Evolutionary conservation across 1,140 invertebrate genomes (phyloP).

Genomic region (Dendroctonus valens): DNA sequence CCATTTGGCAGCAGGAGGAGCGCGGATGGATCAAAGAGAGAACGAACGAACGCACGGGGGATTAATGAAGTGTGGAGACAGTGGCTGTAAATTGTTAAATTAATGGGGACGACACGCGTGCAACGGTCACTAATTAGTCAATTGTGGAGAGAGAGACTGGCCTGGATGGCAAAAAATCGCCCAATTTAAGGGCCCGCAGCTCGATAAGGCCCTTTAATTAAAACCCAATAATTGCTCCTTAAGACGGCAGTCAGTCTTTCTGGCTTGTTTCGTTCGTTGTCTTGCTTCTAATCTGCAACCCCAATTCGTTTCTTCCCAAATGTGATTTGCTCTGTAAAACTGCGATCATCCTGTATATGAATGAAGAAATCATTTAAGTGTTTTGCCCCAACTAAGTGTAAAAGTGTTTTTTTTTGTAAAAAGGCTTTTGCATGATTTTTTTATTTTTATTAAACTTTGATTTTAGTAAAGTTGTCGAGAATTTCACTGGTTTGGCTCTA

Average conservation of each 20-base stretch:
- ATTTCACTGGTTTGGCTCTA: too few relatives aligned
- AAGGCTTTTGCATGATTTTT: too few relatives aligned
- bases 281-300: too few relatives aligned
- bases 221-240: neutral
- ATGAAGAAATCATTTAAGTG: too few relatives aligned
- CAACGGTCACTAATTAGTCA: constrained; percentile 22
- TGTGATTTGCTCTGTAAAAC: too few relatives aligned
- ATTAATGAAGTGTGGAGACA: constrained; percentile 20
- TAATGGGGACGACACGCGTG: constrained; percentile 20
- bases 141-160: constrained; percentile 17
- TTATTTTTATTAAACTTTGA: too few relatives aligned
- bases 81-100: constrained; percentile 25
- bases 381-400: too few relatives aligned
- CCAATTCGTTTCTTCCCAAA: too few relatives aligned
- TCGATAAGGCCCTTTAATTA: neutral
- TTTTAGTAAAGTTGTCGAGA: too few relatives aligned
- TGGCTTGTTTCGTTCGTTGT: too few relatives aligned
- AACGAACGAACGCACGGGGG: neutral
- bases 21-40: constrained; percentile 16
- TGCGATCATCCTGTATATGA: too few relatives aligned
- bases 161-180: constrained; percentile 8
- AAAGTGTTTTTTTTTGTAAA: too few relatives aligned
- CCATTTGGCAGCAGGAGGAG: constrained; percentile 5
- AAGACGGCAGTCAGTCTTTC: neutral
- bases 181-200: neutral